Evolutionary conservation across 2,888 invertebrate species (phyloP), one percentile per base, ranked within the genome.

Genomic region (Desoria tigrina): DNA sequence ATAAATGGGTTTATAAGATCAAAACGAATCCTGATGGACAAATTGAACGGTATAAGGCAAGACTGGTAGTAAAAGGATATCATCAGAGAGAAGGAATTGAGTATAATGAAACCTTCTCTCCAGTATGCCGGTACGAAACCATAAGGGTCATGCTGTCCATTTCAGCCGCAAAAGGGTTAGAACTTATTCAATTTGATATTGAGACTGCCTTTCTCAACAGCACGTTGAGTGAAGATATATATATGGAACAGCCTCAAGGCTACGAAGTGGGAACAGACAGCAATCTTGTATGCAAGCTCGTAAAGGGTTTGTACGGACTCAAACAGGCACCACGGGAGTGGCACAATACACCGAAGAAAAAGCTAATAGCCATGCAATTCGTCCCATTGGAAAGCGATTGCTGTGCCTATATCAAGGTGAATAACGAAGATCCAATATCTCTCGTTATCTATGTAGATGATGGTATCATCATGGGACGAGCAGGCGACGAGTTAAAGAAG

Each of bases 321-420:
- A 77, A 76, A 51, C 72, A 77, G 63, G 57, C 74, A 1, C 70
- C 71, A 1, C 18, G 72, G 18, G 67, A 61, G 2, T 77, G 76
- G 73, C 67, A 71, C 26, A 23, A 68, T 14, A 61, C 50, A 14
- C 63, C 76, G 50, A 42, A 16, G 6, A 21, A 55, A 11, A 37
- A 63, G 11, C 53, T 77, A 27, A 21, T 23, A 18, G 9, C 32
- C 28, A 23, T 55, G 11, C 63, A 45, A n/a, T 59, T 75, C 23
- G 49, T 32, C 14, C 59, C 56, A 1, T 57, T 61, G 16, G 6
- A 54, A 9, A 61, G 58, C 45, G 72, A 69, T 63, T 65, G 57
- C n/a, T 66, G 65, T 55, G 53, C 68, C 1, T 74, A 49, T 42
- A 14, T 42, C 6, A 60, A 58, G 14, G 27, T 14, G 6, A 21